Evolutionary conservation across 2,113 vertebrate genomes (phyloP), one percentile per base, ranked within the genome.

Genomic region (Strix aluco): DNA sequence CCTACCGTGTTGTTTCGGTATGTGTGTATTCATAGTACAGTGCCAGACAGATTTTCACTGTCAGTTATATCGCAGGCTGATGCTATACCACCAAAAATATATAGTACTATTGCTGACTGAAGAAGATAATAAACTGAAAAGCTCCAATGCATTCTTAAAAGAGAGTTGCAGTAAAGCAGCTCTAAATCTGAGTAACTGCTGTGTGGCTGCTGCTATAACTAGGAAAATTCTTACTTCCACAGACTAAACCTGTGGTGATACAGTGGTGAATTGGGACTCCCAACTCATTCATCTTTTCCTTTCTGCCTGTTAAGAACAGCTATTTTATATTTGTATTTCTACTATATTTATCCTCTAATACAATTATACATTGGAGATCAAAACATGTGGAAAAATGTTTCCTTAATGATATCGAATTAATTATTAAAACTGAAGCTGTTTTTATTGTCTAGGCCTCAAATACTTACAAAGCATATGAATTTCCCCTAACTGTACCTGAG

Each of bases 391-490:
- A 4, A 36, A 65, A 88, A 52, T 8, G 1, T 52, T 94, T 92
- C 58, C 27, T 86, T 79, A 95, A 90, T 58, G 42, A 9, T 58
- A 63, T 46, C 21, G 69, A 94, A 95, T 90, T 51, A 93, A 79
- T 65, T 94, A 92, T 84, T 93, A 85, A 93, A 69, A 66, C 40
- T 47, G 54, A 92, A 83, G 46, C 34, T 38, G 25, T 11, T 82
- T 96, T 84, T 59, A 72, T 82, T 82, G 66, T 73, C 52, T 94
- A 92, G 75, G 44, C 27, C 21, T 77, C 58, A 61, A 82, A 95
- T 40, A 57, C 47, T 52, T 47, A 46, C 13, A 59, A 80, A 71
- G 23, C 26, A 74, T 40, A 55, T 13, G 29, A 90, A 92, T 69
- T 90, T 73, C 75, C 70, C 30, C 52, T 92, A 81, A 83, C 22